Evolutionary conservation across 2,888 invertebrate genomes (phyloP), one percentile per base, ranked within the genome.

Genomic region (Ferrisia virgata): DNA sequence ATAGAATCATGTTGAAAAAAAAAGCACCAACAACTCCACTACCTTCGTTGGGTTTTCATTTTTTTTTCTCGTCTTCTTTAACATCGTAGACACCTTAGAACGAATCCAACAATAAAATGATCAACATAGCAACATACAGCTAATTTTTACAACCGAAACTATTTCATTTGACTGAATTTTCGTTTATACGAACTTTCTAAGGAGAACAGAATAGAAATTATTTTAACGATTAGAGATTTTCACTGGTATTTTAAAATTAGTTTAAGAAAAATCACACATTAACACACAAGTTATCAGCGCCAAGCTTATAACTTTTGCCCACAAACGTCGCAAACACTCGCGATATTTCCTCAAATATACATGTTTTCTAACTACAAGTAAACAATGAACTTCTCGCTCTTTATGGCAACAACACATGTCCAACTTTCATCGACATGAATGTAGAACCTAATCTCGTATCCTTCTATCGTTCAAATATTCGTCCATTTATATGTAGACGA

Each of bases 281-380:
- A n/a, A n/a, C 25, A 64, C 58, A 64, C 58, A 28, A 28, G 58
- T 64, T 64, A 47, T 18, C 5, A 47, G 47, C 18, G 18, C 47
- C 47, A 18, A 47, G n/a, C n/a, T n/a, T 47, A 53, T 28, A 64
- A 64, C 58, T 64, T 64, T 64, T 64, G 25, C 58, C 28, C 58
- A n/a, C 58, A 64, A 64, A 64, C 58, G 58, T 64, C 58, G 58
- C 58, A 64, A 64, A 64, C 58, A 64, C 58, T 64, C 58, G 4
- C 8, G 25, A 25, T 64, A 25, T 64, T 64, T 25, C 58, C 58
- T 64, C 11, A 53, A 5, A 18, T 11, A 18, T 18, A 18, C 18
- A 25, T 47, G n/a, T n/a, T n/a, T n/a, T n/a, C n/a, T n/a, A n/a
- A n/a, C n/a, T n/a, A n/a, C n/a, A n/a, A n/a, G n/a, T n/a, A n/a